Conservation (phyloP, 2,113 vertebrate genomes). For the Holacanthus passer region DNA sequence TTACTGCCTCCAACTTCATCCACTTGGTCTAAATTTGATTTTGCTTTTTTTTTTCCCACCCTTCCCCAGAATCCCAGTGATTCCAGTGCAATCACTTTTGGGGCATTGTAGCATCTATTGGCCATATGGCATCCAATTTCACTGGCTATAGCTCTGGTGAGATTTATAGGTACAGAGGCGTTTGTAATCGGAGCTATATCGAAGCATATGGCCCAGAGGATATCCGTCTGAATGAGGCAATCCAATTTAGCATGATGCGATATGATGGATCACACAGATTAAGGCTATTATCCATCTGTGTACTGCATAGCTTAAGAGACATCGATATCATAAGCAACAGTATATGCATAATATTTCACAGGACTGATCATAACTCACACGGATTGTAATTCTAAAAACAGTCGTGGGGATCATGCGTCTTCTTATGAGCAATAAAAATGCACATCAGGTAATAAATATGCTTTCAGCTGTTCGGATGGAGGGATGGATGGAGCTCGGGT, state of each 20-base stretch:
- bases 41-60: not conserved
- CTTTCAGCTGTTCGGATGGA: not conserved
- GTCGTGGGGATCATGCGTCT: not conserved
- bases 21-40: conserved; percentile 41
- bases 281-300: conserved; percentile 37
- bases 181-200: conserved; percentile 2
- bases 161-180: conserved; percentile 21
- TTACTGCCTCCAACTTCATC: conserved; percentile 33
- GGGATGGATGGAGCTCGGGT: not conserved
- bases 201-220: conserved; percentile 42
- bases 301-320: not conserved
- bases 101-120: not conserved
- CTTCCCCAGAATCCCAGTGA: conserved; percentile 20
- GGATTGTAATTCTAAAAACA: conserved; percentile 8
- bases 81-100: conserved; percentile 11
- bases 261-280: conserved; percentile 49
- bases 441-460: conserved; percentile 19
- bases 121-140: conserved; percentile 41
- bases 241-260: conserved; percentile 33
- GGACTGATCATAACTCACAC: not conserved
- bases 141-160: not conserved
- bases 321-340: not conserved
- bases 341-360: not conserved
- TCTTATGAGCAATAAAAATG: conserved; percentile 9
- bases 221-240: conserved; percentile 18